Conservation (phyloP, 1,140 invertebrate genomes). For the Brachionus asplanchnoidis region DNA sequence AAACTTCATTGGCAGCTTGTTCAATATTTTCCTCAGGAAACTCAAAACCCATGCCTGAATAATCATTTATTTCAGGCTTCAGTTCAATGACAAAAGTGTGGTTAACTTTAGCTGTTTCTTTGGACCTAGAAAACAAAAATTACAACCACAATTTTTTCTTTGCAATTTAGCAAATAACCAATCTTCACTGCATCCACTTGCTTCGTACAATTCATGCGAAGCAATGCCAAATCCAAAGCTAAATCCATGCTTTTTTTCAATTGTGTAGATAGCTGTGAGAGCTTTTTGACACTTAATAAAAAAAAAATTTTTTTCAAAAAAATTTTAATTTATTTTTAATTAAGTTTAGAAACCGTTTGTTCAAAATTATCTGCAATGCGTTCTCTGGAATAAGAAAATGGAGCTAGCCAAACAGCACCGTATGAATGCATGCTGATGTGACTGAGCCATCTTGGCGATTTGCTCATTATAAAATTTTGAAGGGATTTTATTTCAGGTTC, state of each 20-base stretch:
- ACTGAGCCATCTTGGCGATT: background rate
- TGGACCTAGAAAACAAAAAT: background rate
- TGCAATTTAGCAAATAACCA: background rate
- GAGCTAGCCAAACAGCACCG: constrained; percentile 25
- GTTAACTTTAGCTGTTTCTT: constrained; percentile 23
- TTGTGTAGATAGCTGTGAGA: background rate
- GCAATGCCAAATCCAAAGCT: constrained; percentile 12
- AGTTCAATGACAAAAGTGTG: constrained; percentile 38
- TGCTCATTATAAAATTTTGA: background rate
- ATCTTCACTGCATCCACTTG: constrained; percentile 36
- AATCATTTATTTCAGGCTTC: background rate
- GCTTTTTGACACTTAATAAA: constrained; percentile 37
- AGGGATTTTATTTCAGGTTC: constrained; percentile 31
- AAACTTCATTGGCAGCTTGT: background rate
- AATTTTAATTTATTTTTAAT: background rate
- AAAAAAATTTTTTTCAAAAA: background rate
- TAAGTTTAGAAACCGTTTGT: background rate
- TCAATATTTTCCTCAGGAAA: background rate
- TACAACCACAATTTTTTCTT: too few species aligned
- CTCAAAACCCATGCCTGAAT: background rate
- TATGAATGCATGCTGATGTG: constrained; percentile 40
- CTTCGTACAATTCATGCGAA: constrained; percentile 29
- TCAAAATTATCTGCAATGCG: constrained; percentile 1
- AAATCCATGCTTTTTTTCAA: constrained; percentile 20
- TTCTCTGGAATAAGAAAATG: constrained; percentile 11